Evolutionary conservation across 2,797 vertebrate species (phyloP), one percentile per base, ranked within the genome.

Genomic region (Crocodylus rhombifer): DNA sequence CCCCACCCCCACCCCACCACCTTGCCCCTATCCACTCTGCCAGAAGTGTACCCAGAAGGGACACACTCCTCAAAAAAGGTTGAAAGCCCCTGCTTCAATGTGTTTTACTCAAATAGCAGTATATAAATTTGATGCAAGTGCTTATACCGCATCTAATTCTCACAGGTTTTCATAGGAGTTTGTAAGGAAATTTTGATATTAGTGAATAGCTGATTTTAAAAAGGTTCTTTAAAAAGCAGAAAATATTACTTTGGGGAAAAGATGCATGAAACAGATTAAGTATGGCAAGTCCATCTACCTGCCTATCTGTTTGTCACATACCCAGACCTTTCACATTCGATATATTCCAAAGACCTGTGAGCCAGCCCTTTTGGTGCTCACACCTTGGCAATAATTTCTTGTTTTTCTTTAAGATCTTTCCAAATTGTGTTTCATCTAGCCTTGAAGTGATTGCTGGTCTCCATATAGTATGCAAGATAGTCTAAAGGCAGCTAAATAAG

Each of bases 211-310:
- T 84, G 7, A 57, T 93, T 73, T 1, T 26, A 92, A 55, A 81
- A 87, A 67, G 2, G 57, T 16, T 30, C 28, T 93, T 75, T 60
- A 89, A 55, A 91, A 87, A 63, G 21, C 81, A 93, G 92, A 88
- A 67, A 67, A 67, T 3, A 79, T 15, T 6, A 30, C 36, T 87
- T 67, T 67, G 90, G 62, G 91, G 16, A 14, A 92, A 11, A 61
- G 88, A 88, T 60, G 76, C 21, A 36, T 80, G 26, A 87, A 95
- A 92, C 5, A 78, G 3, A 7, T 83, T 90, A 67, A 91, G 82
- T 8, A 67, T 51, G 42, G 42, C 42, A 51, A 51, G 42, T 51
- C 42, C 42, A 51, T 51, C 42, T 51, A 51, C 42, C 42, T 51
- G 42, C 42, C 42, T 51, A 51, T 51, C 42, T 23, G 84, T 93